Conservation (phyloP, 2,113 vertebrate species). For the Crotalus viridis region DNA sequence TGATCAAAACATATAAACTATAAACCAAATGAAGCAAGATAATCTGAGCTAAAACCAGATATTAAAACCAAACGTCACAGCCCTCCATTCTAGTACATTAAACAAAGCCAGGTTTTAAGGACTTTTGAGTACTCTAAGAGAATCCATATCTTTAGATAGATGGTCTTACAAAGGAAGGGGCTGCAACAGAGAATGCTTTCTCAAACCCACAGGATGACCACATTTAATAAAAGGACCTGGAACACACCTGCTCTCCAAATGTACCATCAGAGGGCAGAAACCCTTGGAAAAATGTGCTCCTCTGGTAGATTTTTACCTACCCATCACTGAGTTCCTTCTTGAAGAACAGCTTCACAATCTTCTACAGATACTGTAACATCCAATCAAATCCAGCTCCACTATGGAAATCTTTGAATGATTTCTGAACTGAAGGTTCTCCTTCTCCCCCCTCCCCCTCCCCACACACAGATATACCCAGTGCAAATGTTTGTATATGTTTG, state of each 20-base stretch:
- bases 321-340: neutral
- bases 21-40: neutral
- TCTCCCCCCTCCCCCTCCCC: accelerated
- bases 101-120: neutral
- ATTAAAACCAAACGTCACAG: neutral
- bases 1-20: neutral
- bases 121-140: neutral
- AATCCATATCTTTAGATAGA: neutral
- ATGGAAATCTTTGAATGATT: neutral
- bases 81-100: too few relatives aligned
- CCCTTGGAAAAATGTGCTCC: neutral
- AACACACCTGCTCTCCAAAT: neutral
- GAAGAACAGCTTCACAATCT: neutral
- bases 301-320: neutral
- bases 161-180: neutral
- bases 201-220: neutral
- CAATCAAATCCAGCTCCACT: neutral
- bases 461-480: accelerated
- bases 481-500: accelerated
- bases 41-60: neutral
- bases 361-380: neutral
- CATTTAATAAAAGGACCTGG: neutral
- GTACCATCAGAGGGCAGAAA: neutral
- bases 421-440: neutral
- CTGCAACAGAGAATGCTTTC: neutral